phyloP scores from a whole-genome alignment of 2,888 invertebrate genomes.

The Branchellion lobata region DNA sequence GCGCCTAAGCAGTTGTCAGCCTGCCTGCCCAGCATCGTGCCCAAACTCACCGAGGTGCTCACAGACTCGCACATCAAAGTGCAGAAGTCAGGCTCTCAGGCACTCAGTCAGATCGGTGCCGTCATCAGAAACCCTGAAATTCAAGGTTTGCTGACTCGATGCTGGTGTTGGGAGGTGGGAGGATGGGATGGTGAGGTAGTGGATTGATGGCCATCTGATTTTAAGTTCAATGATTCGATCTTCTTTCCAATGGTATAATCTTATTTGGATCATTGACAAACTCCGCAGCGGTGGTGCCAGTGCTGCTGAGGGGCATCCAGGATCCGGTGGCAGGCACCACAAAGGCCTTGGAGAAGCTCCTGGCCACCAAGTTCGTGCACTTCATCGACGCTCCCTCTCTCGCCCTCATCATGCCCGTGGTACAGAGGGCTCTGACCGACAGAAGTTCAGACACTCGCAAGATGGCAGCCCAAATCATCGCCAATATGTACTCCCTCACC shows the following conservation, averaged over 20 bases:
- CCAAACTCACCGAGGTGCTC: constrained; percentile 90
- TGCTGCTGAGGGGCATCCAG: constrained; percentile 81
- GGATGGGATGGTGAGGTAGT: too few species aligned
- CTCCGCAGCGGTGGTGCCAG: constrained; percentile 50
- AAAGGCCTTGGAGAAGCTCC: constrained; percentile 82
- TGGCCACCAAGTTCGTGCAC: constrained; percentile 81
- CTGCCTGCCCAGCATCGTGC: constrained; percentile 95
- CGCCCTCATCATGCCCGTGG: constrained; percentile 98
- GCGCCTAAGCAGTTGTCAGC: constrained; percentile 97
- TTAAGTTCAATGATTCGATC: too few species aligned
- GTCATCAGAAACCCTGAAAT: constrained; percentile 98
- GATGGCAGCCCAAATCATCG: constrained; percentile 99
- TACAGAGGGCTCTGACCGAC: constrained; percentile 94
- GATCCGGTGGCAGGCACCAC: constrained; percentile 95
- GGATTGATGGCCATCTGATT: background rate
- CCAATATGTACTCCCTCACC: constrained; percentile 97
- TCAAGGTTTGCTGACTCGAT: constrained; percentile 55
- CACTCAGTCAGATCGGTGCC: constrained; percentile 90
- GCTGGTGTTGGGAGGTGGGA: background rate
- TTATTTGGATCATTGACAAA: too few species aligned
- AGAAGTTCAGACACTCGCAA: constrained; percentile 95
- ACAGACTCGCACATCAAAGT: constrained; percentile 96
- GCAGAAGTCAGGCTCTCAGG: constrained; percentile 92
- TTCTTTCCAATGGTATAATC: background rate
- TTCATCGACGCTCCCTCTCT: constrained; percentile 98